Percentiles rank a stretch among this genome's conserved stretches.
phyloP scores from a whole-genome alignment of 2,113 vertebrate genomes.

The Egretta garzetta region DNA sequence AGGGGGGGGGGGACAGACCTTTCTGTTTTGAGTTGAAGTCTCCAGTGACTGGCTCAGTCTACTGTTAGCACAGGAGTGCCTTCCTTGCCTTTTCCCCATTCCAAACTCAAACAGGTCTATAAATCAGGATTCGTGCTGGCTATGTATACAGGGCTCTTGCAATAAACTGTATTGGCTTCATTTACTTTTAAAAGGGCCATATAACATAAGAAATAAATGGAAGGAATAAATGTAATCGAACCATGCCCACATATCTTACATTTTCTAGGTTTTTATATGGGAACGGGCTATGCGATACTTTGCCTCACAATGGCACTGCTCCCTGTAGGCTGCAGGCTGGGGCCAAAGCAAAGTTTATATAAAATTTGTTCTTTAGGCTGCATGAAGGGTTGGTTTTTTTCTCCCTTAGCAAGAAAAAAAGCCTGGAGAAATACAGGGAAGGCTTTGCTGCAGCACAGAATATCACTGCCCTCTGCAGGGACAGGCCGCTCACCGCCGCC shows the following conservation, averaged over 20 bases:
- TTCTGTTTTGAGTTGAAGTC: neutral
- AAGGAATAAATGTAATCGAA: neutral
- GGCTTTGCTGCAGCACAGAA: neutral
- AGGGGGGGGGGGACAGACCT: rapidly evolving
- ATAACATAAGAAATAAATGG: neutral
- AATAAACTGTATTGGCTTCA: neutral
- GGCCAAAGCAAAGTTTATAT: neutral
- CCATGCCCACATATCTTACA: neutral
- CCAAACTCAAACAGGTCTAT: neutral
- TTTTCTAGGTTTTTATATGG: neutral
- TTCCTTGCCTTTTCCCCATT: neutral
- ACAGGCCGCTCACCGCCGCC: no score
- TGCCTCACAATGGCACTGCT: neutral
- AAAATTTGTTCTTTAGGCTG: neutral
- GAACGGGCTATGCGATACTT: neutral
- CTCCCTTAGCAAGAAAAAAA: neutral
- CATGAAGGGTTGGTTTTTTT: neutral
- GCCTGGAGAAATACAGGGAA: rapidly evolving
- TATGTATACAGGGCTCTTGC: neutral
- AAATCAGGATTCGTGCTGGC: neutral
- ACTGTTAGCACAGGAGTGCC: neutral
- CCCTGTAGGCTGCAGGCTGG: neutral
- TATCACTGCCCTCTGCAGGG: constrained; percentile 70
- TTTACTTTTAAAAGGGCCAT: neutral
- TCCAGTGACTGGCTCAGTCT: neutral